Evolutionary conservation across 2,797 vertebrate species (phyloP).

Genomic region (Pempheris klunzingeri): DNA sequence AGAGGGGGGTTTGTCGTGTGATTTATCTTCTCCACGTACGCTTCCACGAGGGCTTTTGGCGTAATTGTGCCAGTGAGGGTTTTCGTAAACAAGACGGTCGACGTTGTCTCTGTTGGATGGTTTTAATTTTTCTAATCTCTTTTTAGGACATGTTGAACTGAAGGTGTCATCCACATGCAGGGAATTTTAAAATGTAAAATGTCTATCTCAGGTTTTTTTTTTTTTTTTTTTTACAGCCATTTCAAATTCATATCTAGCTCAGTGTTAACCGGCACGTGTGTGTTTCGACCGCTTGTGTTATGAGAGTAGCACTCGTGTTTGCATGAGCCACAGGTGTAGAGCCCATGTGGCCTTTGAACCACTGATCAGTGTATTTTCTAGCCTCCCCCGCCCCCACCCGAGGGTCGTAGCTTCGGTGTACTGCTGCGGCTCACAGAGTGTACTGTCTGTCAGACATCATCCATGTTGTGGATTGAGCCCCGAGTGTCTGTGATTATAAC

Average conservation of each 20-base stretch:
- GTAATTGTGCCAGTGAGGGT: constrained; percentile 55
- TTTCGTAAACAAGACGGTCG: constrained; percentile 51
- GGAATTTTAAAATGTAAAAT: constrained; percentile 13
- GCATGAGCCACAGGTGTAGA: constrained; percentile 45
- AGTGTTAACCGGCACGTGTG: constrained; percentile 26
- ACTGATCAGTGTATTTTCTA: constrained; percentile 49
- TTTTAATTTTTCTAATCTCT: constrained; percentile 34
- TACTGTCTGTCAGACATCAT: constrained; percentile 73
- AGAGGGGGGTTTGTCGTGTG: constrained; percentile 50
- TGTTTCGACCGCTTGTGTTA: constrained; percentile 38
- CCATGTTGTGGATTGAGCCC: constrained; percentile 80
- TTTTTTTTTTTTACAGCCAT: no score
- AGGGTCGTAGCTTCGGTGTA: constrained; percentile 52
- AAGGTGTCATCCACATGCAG: constrained; percentile 37
- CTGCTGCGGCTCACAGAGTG: constrained; percentile 43
- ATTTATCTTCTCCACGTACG: constrained; percentile 28
- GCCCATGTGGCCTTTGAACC: constrained; percentile 54
- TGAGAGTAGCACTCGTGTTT: constrained; percentile 20
- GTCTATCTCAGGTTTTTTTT: constrained; percentile 25
- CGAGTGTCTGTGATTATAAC: constrained; percentile 77
- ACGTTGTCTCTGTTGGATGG: constrained; percentile 60
- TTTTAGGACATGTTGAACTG: constrained; percentile 27
- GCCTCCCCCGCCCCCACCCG: constrained; percentile 52
- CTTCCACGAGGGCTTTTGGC: constrained; percentile 49
- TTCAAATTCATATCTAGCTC: constrained; percentile 25